phyloP scores from a whole-genome alignment of 2,113 vertebrate genomes.

The Aspiorhynchus laticeps region DNA sequence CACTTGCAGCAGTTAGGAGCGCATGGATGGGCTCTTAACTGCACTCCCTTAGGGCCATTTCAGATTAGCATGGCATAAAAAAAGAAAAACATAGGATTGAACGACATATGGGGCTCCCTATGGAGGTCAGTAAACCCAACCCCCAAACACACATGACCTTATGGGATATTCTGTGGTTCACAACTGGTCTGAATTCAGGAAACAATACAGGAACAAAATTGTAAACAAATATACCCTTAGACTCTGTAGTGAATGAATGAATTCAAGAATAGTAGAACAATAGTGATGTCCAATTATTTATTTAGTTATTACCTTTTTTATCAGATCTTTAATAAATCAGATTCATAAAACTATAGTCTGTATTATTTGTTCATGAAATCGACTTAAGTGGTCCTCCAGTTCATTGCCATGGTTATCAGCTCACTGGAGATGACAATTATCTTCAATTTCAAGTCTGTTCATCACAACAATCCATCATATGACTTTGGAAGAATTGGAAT shows the following conservation, averaged over 20 bases:
- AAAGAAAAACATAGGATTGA: not conserved
- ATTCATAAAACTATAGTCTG: no score
- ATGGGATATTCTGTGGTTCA: not conserved
- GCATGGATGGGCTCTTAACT: constrained; percentile 36
- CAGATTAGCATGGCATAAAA: constrained; percentile 11
- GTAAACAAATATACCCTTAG: not conserved
- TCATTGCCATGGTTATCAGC: no score
- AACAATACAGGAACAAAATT: not conserved
- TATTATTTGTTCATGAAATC: no score
- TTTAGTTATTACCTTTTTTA: not conserved
- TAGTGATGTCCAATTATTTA: not conserved
- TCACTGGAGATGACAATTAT: no score
- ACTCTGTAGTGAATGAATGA: not conserved
- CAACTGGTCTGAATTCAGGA: constrained; percentile 2
- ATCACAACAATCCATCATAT: not conserved
- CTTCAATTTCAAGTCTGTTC: no score
- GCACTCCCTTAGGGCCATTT: constrained; percentile 2
- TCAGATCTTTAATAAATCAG: no score
- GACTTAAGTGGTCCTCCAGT: no score
- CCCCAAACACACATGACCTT: constrained; percentile 14
- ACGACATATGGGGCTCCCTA: constrained; percentile 18
- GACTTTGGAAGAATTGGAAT: not conserved
- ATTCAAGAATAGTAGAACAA: not conserved
- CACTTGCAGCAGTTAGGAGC: not conserved
- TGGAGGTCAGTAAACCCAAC: constrained; percentile 12